Evolutionary conservation across 2,113 vertebrate genomes (phyloP), one percentile per base, ranked within the genome.

Genomic region (Pipra filicauda): DNA sequence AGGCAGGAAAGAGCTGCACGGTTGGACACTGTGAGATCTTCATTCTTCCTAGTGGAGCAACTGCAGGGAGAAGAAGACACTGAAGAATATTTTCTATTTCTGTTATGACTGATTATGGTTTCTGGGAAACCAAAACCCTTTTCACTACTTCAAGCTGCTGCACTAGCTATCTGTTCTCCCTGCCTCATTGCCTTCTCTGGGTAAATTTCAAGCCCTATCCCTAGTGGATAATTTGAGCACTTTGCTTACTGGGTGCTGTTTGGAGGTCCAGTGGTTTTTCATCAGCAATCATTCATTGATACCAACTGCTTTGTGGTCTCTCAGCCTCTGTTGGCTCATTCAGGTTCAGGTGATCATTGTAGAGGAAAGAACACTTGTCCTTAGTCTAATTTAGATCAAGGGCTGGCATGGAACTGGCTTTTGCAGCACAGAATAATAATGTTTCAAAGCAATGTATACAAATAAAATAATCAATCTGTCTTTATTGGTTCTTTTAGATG

Each of bases 381-480:
- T 95, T 90, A 92, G 55, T 84, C 93, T 94, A 96, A 97, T 93
- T 96, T 95, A 96, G 92, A 91, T 73, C 82, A 90, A 94, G 79
- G 92, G 82, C 93, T 96, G 90, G 93, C 94, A 94, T 80, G 78
- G 72, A 93, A 83, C 22, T 77, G 35, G 39, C 44, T 94, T 83
- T 95, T 83, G 88, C 93, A 92, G 78, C 71, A 26, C n/a, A 58
- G 46, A 77, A 55, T 77, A 75, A 80, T 84, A 74, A 83, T 74
- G 51, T 90, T 59, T 80, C 76, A 31, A 64, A 84, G 88, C 24
- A 28, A 81, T 62, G 89, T 74, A 64, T 62, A 85, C 62, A 76
- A 82, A 77, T 90, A 71, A 95, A 95, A 85, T 88, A 85, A 93
- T 96, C 91, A 89, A 90, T 94, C 88, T 74, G 58, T 48, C 82